Conservation (phyloP, 2,888 invertebrate species). For the Apodemia hepburni region DNA sequence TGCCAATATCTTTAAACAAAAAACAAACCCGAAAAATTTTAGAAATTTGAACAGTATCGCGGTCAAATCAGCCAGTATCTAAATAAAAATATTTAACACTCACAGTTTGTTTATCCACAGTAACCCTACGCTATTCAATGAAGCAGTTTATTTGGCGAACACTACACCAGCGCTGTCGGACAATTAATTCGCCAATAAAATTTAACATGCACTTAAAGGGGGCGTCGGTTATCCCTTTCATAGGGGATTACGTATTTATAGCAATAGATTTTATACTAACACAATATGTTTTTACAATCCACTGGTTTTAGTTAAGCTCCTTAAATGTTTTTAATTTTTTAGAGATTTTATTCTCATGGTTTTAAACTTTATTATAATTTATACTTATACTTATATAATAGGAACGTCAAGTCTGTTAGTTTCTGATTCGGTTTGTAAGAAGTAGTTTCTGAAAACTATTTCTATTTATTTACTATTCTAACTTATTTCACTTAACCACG, state of each 20-base stretch:
- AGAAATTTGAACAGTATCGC: no score
- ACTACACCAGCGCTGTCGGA: conserved; percentile 25
- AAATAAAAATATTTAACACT: conserved; percentile 5
- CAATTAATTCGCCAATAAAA: conserved; percentile 72
- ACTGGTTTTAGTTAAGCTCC: conserved; percentile 32
- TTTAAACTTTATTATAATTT: conserved; percentile 1
- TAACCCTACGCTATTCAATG: conserved; percentile 11
- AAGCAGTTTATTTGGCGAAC: conserved; percentile 14
- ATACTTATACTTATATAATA: no score
- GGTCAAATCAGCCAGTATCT: neutral
- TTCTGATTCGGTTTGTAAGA: no score
- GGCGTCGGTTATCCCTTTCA: conserved; percentile 42
- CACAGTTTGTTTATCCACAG: neutral
- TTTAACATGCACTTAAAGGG: conserved; percentile 52
- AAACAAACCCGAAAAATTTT: neutral
- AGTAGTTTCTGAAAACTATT: no score
- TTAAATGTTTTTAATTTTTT: conserved; percentile 21
- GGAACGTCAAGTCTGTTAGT: no score
- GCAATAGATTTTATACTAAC: conserved; percentile 28
- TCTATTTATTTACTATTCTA: no score
- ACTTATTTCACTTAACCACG: no score
- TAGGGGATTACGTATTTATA: conserved; percentile 40
- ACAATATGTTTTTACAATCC: conserved; percentile 34
- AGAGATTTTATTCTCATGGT: neutral
- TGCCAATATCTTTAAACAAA: neutral